Percentiles rank a stretch among this genome's conserved stretches.
Evolutionary conservation across 1,140 invertebrate genomes (phyloP).

Genomic region (Drusus annulatus): DNA sequence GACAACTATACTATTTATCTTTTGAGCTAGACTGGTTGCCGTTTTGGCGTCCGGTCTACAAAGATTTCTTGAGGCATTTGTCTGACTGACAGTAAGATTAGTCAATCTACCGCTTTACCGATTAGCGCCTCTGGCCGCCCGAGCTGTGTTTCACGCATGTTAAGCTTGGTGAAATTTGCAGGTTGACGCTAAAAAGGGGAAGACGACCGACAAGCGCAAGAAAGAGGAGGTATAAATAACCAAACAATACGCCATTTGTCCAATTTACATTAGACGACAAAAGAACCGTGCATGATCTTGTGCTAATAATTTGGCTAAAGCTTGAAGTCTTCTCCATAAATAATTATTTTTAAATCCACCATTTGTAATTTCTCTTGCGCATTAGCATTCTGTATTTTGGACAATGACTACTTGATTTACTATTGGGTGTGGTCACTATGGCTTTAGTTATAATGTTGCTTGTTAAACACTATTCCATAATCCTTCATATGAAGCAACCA

Average conservation of each 20-base stretch:
- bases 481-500: too few species aligned
- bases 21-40: conserved; percentile 39
- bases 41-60: conserved; percentile 40
- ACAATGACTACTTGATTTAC: neutral
- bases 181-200: conserved; percentile 72
- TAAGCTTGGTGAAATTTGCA: conserved; percentile 66
- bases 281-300: neutral
- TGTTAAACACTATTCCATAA: neutral
- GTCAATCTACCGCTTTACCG: too few species aligned
- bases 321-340: neutral
- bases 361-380: neutral
- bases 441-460: neutral
- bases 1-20: conserved; percentile 37
- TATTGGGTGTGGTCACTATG: neutral
- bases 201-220: conserved; percentile 70
- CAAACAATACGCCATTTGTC: conserved; percentile 37
- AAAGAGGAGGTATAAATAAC: conserved; percentile 70
- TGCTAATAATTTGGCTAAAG: neutral
- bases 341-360: neutral
- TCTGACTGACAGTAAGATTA: conserved; percentile 41
- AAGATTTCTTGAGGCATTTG: conserved; percentile 51
- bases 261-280: conserved; percentile 23
- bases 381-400: conserved; percentile 7
- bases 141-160: conserved; percentile 46
- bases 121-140: neutral